These are phyloP conservation scores for Hippoglossus hippoglossus DNA, from an alignment of 2,797 vertebrate species.

Conservation along the genomic window DNA sequence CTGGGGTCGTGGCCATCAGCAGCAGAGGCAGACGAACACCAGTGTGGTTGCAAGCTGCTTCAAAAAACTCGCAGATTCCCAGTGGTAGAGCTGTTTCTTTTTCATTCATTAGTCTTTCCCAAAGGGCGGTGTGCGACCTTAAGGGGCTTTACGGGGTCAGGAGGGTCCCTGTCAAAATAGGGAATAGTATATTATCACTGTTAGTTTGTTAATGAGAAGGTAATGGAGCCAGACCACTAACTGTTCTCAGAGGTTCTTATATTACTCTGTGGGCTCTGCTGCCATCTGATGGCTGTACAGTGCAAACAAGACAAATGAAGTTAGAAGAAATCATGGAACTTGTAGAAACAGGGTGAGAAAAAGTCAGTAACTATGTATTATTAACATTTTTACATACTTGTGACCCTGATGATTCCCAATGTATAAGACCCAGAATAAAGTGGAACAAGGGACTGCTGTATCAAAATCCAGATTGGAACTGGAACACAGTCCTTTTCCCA, in stretches of 20 bases:
- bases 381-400: too few relatives aligned
- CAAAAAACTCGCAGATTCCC: slow-evolving; percentile 15
- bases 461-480: too few relatives aligned
- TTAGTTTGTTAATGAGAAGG: slow-evolving; percentile 14
- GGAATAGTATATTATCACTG: slow-evolving; percentile 5
- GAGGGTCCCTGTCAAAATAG: slow-evolving; percentile 27
- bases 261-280: slow-evolving; percentile 36
- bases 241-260: rapidly evolving
- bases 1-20: slow-evolving; percentile 40
- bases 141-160: not conserved
- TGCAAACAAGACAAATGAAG: not conserved
- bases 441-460: too few relatives aligned
- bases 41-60: slow-evolving; percentile 29
- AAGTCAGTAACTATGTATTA: not conserved
- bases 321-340: not conserved
- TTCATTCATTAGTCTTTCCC: slow-evolving; percentile 36
- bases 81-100: slow-evolving; percentile 45
- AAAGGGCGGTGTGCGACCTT: slow-evolving; percentile 3
- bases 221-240: not conserved
- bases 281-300: slow-evolving; percentile 28
- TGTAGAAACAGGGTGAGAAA: not conserved
- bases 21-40: slow-evolving; percentile 42
- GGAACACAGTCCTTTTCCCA: too few relatives aligned
- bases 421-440: too few relatives aligned
- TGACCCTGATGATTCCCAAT: too few relatives aligned